Base-by-base conservation (phyloP, 2,797 vertebrate species). In the Chanos chanos region DNA sequence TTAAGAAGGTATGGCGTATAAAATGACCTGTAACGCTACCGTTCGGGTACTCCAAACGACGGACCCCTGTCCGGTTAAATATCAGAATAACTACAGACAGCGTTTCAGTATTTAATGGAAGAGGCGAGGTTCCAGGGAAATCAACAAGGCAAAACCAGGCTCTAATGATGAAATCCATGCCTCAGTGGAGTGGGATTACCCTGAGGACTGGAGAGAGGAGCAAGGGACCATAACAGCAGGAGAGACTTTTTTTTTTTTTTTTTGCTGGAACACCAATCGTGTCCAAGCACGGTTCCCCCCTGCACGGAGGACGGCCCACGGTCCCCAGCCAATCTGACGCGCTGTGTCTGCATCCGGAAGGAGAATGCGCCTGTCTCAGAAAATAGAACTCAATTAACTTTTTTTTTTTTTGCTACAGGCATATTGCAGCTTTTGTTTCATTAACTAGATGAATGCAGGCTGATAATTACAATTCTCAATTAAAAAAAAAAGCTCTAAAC, bases 391-490 rank as follows among this genome's bases (percentile, higher is more conserved):
- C 82, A 86, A 86, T 89, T 85, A 88, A 82, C 81, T 80, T 80
- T 86, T 82, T 30, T 37, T 37, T 40, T 3, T 59, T 27, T 82
- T 67, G 86, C 86, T 81, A 75, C 73, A 76, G 85, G 86, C 86
- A 60, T 82, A 82, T 82, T 85, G 85, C 77, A 86, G 74, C 76
- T 28, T 28, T 83, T 81, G 83, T 86, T 86, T 87, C 88, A 89
- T 89, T 86, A 89, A 82, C 71, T 75, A 80, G 80, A 85, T 82
- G 82, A 86, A 87, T 86, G 83, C 81, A 80, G 78, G 75, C 83
- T 84, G 85, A 90, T 89, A 89, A 89, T 87, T 84, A 90, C 83
- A 84, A 79, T 80, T 83, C 83, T 87, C 84, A 84, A 83, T 89
- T 85, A 78, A 64, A 72, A 62, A 65, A 72, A 63, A 70, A n/a